Evolutionary conservation across 2,113 vertebrate genomes (phyloP).

Genomic region (Brachyistius frenatus): DNA sequence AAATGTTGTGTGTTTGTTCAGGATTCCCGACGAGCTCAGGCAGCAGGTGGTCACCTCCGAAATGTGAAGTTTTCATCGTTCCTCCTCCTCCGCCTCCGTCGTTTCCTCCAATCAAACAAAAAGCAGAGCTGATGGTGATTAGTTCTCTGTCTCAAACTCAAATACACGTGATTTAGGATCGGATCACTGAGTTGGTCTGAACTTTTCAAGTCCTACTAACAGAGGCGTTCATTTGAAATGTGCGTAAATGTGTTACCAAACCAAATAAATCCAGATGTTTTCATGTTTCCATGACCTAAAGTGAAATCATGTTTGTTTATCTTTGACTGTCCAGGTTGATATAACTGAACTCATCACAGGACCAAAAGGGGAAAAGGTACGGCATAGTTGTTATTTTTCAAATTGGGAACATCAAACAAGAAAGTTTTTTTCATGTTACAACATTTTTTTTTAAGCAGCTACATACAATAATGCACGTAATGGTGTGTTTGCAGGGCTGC

Average conservation of each 20-base stretch:
- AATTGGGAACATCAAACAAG: too few relatives aligned
- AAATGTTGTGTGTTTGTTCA: conserved; percentile 3
- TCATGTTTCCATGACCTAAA: too few relatives aligned
- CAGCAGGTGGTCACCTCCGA: conserved; percentile 14
- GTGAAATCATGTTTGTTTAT: background rate
- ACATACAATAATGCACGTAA: too few relatives aligned
- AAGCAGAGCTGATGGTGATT: conserved; percentile 66
- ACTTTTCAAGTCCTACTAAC: background rate
- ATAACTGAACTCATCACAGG: conserved; percentile 68
- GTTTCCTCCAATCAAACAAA: conserved; percentile 65
- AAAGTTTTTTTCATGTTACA: too few relatives aligned
- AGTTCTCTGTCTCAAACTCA: background rate
- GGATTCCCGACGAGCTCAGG: conserved; percentile 29
- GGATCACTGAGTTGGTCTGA: background rate
- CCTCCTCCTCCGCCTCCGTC: conserved; percentile 71
- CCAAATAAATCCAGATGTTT: too few relatives aligned
- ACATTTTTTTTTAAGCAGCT: too few relatives aligned
- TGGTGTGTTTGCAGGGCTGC: conserved; percentile 60
- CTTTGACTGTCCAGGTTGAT: conserved; percentile 54
- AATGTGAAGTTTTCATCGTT: conserved; percentile 52
- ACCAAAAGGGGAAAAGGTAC: conserved; percentile 63
- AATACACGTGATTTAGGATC: too few relatives aligned
- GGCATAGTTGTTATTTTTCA: too few relatives aligned
- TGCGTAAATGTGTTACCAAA: too few relatives aligned
- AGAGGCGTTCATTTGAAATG: too few relatives aligned